Conservation (phyloP, 2,888 invertebrate genomes). For the Noctua janthina region DNA sequence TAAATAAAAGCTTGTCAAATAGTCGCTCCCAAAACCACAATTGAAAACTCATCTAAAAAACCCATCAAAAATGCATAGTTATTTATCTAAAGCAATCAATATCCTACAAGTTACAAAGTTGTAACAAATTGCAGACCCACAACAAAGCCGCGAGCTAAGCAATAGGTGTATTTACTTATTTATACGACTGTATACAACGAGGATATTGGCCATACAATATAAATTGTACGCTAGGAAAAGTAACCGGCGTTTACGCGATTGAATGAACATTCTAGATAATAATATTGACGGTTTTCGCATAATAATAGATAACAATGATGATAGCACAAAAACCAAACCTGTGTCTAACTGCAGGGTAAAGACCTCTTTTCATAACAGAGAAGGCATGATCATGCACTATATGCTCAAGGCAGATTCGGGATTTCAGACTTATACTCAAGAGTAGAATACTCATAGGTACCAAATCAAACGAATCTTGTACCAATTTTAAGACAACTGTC, state of each 20-base stretch:
- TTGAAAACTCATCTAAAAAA: slow-evolving; percentile 15
- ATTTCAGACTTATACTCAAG: background rate
- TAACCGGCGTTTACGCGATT: slow-evolving; percentile 8
- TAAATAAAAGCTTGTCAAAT: background rate
- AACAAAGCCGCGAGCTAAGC: slow-evolving; percentile 2
- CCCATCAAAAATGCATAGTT: slow-evolving; percentile 1
- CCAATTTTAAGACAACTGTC: background rate
- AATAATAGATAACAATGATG: background rate
- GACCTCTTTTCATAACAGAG: too few relatives aligned
- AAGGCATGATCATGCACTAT: too few relatives aligned
- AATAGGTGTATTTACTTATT: slow-evolving; percentile 6
- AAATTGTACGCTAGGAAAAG: slow-evolving; percentile 6
- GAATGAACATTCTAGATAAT: background rate
- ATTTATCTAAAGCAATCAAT: slow-evolving; percentile 1
- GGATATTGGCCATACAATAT: slow-evolving; percentile 23
- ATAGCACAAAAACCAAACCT: too few relatives aligned
- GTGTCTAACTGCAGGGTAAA: too few relatives aligned
- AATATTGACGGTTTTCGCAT: slow-evolving; percentile 9
- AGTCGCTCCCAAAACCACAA: background rate
- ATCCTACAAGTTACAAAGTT: background rate
- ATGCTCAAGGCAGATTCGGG: too few relatives aligned
- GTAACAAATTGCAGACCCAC: background rate
- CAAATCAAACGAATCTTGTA: too few relatives aligned
- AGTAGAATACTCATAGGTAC: too few relatives aligned
- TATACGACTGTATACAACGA: background rate